Evolutionary conservation across 2,113 vertebrate species (phyloP).

Genomic region (Protomyctophum bolini): DNA sequence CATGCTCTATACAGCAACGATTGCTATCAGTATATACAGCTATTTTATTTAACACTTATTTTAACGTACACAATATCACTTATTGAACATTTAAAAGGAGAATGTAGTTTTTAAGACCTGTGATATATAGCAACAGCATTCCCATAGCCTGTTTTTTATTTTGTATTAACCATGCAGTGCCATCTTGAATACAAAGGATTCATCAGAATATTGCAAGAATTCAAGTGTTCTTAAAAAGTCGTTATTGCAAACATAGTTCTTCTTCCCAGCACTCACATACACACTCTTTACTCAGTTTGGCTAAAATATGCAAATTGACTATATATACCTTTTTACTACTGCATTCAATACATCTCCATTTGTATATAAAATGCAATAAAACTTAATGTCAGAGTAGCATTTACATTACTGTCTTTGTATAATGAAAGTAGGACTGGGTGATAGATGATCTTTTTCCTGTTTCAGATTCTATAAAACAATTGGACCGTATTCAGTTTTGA

Average conservation of each 20-base stretch:
- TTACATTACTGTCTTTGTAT: background rate
- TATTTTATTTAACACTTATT: too few species aligned
- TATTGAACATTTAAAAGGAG: too few species aligned
- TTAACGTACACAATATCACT: too few species aligned
- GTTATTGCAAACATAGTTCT: constrained; percentile 8
- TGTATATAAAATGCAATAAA: background rate
- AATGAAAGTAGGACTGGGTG: background rate
- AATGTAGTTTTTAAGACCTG: background rate
- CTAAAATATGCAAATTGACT: constrained; percentile 25
- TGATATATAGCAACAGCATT: constrained; percentile 23
- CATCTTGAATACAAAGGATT: constrained; percentile 19
- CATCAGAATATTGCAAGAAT: constrained; percentile 8
- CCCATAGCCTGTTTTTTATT: constrained; percentile 24
- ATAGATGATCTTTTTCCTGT: background rate
- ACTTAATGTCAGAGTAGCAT: background rate
- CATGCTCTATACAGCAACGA: too few species aligned
- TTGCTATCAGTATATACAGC: too few species aligned
- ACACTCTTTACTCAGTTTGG: background rate
- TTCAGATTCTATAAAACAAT: background rate
- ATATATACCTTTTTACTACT: background rate
- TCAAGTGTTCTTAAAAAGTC: constrained; percentile 1
- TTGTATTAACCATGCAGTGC: constrained; percentile 50
- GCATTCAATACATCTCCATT: constrained; percentile 18
- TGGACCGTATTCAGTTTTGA: background rate
- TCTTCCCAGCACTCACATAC: too few species aligned